Base-by-base conservation (phyloP, 1,140 invertebrate genomes). In the Globodera rostochiensis region DNA sequence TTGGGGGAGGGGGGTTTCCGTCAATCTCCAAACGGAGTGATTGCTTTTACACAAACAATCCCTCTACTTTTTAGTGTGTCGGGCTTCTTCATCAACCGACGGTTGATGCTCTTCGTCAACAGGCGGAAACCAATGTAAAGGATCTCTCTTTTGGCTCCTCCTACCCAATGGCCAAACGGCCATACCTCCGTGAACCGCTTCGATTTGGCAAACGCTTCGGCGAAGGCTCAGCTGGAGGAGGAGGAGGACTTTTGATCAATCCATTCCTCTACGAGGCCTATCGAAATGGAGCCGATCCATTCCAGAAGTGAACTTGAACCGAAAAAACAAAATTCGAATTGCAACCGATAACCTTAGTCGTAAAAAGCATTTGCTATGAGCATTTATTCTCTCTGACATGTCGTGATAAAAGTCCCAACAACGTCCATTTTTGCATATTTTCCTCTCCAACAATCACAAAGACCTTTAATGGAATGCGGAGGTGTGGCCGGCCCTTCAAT, bases 181-280 rank as follows among this genome's bases (percentile, higher is more conserved):
- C 69, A 46, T 84, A 87, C 57, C 79, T 86, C 11, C 79, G 84
- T 49, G 87, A 88, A 74, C 87, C 87, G 6, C 81, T 88, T 49
- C 87, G 87, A 46, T 88, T 88, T 71, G 87, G 87, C 47, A 88
- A 88, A 60, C 74, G 85, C 5, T 69, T 69, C 46, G n/a, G 4
- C 19, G 57, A 19, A 11, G 15, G 15, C 11, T 64, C 57, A 13
- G 19, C 15, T 25, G 36, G 36, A 46, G 64, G 19, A 11, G 57
- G n/a, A 60, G 70, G 70, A 8, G 64, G 60, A 46, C 21, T n/a
- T 64, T 64, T 64, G 19, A 76, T 45, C 53, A 67, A 76, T 6
- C 64, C 49, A 57, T 69, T 78, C 50, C 64, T 70, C 13, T 45
- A 66, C 25, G 77, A 78, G 11, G 49, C 25, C 2, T 78, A 78